Evolutionary conservation across 2,113 vertebrate genomes (phyloP).

Genomic region (Hymenochirus boettgeri): DNA sequence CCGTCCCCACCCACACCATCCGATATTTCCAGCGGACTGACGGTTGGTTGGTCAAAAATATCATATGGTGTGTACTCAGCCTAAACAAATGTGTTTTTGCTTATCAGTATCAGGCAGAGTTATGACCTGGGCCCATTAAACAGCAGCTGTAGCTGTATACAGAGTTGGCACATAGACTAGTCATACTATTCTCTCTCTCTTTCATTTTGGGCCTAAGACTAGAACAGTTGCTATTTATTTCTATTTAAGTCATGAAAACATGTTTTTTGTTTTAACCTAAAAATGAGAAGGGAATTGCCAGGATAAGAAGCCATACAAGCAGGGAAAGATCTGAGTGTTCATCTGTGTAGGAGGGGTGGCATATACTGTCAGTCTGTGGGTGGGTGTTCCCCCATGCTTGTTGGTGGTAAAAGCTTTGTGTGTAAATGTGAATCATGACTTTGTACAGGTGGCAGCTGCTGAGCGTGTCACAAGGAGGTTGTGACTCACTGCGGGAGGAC

Average conservation of each 20-base stretch:
- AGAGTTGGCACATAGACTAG: not conserved
- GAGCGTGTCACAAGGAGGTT: slow-evolving; percentile 6
- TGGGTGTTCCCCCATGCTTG: slow-evolving; percentile 30
- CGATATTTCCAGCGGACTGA: too few relatives aligned
- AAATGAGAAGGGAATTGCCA: slow-evolving; percentile 29
- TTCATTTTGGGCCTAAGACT: slow-evolving; percentile 10
- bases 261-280: slow-evolving; percentile 38
- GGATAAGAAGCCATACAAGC: not conserved
- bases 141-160: not conserved
- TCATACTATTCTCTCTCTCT: not conserved
- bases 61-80: too few relatives aligned
- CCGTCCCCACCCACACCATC: too few relatives aligned
- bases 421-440: slow-evolving; percentile 31
- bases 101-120: too few relatives aligned
- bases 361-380: slow-evolving; percentile 26
- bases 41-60: too few relatives aligned
- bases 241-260: slow-evolving; percentile 37
- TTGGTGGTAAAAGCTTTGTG: not conserved
- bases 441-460: not conserved
- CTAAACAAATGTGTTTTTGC: too few relatives aligned
- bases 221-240: slow-evolving; percentile 42
- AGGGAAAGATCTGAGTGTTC: not conserved
- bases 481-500: slow-evolving; percentile 8
- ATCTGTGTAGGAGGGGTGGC: slow-evolving; percentile 12
- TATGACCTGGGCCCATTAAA: too few relatives aligned